Conservation (phyloP, 2,888 invertebrate genomes). For the Hyalella azteca region DNA sequence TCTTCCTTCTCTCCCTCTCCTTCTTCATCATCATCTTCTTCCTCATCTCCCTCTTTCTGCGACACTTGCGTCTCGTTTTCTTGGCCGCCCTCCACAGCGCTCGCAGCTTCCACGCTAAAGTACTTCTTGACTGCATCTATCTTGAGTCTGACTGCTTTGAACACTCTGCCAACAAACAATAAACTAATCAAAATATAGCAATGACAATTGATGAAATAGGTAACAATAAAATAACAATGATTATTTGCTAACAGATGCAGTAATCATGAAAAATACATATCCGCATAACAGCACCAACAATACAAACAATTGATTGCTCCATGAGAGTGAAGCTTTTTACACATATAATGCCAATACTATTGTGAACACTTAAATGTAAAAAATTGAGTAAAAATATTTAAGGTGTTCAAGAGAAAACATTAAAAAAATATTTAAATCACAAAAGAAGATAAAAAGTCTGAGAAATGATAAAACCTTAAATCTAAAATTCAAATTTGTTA, state of each 20-base stretch:
- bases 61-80: background rate
- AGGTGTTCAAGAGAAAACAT: too few species aligned
- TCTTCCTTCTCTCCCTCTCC: slow-evolving; percentile 40
- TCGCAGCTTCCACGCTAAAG: slow-evolving; percentile 6
- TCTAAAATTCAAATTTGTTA: too few species aligned
- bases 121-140: background rate
- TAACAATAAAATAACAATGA: background rate
- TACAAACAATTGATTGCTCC: background rate
- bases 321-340: background rate
- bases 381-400: too few species aligned
- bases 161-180: too few species aligned
- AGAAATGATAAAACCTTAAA: too few species aligned
- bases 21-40: slow-evolving; percentile 38
- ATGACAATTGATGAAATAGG: background rate
- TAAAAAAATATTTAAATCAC: too few species aligned
- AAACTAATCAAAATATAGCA: background rate
- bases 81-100: background rate
- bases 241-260: background rate
- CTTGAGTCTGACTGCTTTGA: background rate
- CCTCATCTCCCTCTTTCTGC: background rate
- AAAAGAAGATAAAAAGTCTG: too few species aligned
- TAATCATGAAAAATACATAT: background rate
- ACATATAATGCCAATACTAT: background rate
- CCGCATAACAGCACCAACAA: background rate
- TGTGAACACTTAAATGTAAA: too few species aligned